phyloP scores from a whole-genome alignment of 2,888 invertebrate genomes.

The Dastarcus helophoroides region DNA sequence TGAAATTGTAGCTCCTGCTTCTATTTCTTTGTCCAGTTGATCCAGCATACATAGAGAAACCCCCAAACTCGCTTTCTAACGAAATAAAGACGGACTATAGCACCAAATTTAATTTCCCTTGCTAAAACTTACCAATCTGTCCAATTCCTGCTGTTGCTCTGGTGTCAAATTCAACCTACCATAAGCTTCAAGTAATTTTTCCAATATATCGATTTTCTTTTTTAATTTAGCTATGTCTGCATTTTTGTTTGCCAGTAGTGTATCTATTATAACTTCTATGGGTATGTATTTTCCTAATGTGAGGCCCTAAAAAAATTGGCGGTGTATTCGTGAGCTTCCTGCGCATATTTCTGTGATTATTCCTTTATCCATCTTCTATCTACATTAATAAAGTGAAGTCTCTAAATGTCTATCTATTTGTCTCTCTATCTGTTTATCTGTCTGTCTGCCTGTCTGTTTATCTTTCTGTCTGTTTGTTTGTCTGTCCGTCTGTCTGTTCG shows the following conservation, averaged over 20 bases:
- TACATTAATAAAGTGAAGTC: background rate
- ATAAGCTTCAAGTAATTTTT: too few relatives aligned
- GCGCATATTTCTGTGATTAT: background rate
- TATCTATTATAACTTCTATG: slow-evolving; percentile 30
- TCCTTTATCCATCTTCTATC: too few relatives aligned
- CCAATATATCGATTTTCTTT: slow-evolving; percentile 22
- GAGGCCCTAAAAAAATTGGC: slow-evolving; percentile 19
- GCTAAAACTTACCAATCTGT: slow-evolving; percentile 20
- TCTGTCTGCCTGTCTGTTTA: too few relatives aligned
- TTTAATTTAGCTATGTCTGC: slow-evolving; percentile 36
- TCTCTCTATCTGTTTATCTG: too few relatives aligned
- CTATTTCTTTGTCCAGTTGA: too few relatives aligned
- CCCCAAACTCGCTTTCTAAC: slow-evolving; percentile 1
- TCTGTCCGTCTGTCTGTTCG: too few relatives aligned
- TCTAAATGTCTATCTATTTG: too few relatives aligned
- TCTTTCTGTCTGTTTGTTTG: too few relatives aligned
- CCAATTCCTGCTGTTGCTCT: slow-evolving; percentile 25
- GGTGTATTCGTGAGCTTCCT: background rate
- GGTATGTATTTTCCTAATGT: slow-evolving; percentile 31
- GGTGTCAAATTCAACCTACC: slow-evolving; percentile 25
- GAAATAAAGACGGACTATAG: too few relatives aligned
- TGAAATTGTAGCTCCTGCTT: too few relatives aligned
- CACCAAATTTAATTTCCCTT: too few relatives aligned
- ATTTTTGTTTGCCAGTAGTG: slow-evolving; percentile 37
- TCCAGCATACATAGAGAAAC: too few relatives aligned